These are phyloP conservation scores for Clarias batrachus DNA, from an alignment of 2,113 vertebrate genomes.

Conservation along the genomic window DNA sequence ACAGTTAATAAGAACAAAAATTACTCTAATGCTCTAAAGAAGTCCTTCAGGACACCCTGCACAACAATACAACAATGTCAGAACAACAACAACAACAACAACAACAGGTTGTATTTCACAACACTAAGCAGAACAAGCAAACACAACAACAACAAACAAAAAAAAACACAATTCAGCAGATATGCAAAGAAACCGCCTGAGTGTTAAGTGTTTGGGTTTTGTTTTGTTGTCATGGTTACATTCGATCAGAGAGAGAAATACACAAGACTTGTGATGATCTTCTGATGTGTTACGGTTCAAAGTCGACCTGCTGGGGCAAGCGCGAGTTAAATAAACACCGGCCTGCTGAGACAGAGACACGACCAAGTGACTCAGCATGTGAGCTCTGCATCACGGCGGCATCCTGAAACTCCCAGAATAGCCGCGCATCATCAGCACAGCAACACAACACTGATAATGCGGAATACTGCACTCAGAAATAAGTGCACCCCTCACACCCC, in stretches of 20 bases:
- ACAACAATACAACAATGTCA: no score
- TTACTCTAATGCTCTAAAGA: no score
- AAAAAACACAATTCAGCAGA: no score
- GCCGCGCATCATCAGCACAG: neutral
- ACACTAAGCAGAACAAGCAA: no score
- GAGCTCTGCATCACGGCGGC: neutral
- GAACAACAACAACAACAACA: no score
- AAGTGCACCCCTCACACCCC: neutral
- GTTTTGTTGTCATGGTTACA: neutral
- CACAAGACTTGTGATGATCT: neutral
- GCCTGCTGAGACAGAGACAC: no score
- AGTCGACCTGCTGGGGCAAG: neutral
- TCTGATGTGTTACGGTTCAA: neutral
- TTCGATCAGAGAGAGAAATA: neutral
- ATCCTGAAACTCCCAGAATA: neutral
- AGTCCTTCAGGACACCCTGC: no score
- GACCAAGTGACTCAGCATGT: neutral
- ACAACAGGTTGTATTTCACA: no score
- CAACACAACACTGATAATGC: no score
- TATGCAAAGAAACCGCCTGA: no score
- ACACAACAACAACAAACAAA: no score
- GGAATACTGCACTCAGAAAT: neutral
- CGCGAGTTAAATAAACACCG: no score
- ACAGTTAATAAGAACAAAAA: neutral
- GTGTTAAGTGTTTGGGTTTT: neutral